Percentiles rank a stretch among this genome's conserved stretches.
phyloP scores from a whole-genome alignment of 2,797 vertebrate species.

The Rhinogobio ventralis region DNA sequence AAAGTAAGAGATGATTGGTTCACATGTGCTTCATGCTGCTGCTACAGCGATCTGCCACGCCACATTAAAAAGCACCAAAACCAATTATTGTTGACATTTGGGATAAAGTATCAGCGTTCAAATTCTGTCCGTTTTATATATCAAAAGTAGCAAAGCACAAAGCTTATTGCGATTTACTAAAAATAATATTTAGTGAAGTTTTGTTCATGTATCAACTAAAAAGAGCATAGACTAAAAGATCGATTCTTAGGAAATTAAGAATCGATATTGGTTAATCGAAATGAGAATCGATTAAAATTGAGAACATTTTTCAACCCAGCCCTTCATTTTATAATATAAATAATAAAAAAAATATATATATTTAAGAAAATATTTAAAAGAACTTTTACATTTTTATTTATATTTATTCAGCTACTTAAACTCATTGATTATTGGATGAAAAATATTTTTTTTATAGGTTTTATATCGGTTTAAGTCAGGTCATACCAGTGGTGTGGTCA shows the following conservation, averaged over 20 bases:
- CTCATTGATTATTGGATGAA: background rate
- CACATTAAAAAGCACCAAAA: too few relatives aligned
- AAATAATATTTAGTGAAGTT: background rate
- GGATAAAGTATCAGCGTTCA: too few relatives aligned
- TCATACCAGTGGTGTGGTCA: slow-evolving; percentile 80
- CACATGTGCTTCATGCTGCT: too few relatives aligned
- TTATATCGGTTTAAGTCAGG: background rate
- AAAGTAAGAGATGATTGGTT: too few relatives aligned
- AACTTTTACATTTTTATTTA: background rate
- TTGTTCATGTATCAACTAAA: background rate
- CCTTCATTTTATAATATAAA: background rate
- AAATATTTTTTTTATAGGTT: background rate
- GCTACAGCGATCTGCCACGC: too few relatives aligned
- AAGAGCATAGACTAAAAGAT: background rate
- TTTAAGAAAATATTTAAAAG: background rate
- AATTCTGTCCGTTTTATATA: background rate
- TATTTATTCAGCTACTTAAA: background rate
- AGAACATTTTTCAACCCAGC: background rate
- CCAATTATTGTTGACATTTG: too few relatives aligned
- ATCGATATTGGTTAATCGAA: background rate
- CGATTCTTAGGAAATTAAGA: too few relatives aligned
- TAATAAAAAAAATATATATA: too few relatives aligned
- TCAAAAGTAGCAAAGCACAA: background rate
- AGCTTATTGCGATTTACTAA: background rate
- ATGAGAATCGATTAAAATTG: background rate